A percentile compares a stretch with the other conserved stretches of the same genome.
Evolutionary conservation across 2,797 vertebrate species (phyloP).

Genomic region (Periophthalmus magnuspinnatus): DNA sequence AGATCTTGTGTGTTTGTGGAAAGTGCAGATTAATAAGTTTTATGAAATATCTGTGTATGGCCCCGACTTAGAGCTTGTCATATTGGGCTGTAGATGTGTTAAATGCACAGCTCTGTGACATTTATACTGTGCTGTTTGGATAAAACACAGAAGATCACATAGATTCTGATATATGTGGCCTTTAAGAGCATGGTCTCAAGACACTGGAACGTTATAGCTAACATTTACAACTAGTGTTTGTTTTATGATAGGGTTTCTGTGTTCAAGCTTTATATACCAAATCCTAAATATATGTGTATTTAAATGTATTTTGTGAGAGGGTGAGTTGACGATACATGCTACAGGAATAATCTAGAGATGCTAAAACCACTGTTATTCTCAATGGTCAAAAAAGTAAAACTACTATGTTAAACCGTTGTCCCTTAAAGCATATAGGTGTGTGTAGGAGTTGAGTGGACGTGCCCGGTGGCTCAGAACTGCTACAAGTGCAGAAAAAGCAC

Average conservation of each 20-base stretch:
- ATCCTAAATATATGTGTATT: not conserved
- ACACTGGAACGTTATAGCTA: not conserved
- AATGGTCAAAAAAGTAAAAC: too few relatives aligned
- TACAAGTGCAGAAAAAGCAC: constrained; percentile 36
- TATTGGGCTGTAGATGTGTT: not conserved
- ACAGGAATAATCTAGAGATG: too few relatives aligned
- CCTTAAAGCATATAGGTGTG: not conserved
- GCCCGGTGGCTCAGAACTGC: constrained; percentile 27
- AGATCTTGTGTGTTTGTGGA: constrained; percentile 29
- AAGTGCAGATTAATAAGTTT: constrained; percentile 18
- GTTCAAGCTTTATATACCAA: too few relatives aligned
- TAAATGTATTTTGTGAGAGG: not conserved
- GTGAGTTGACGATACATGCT: not conserved
- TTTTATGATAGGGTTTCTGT: not conserved
- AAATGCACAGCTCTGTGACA: constrained; percentile 1
- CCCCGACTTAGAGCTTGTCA: not conserved
- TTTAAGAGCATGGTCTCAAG: not conserved
- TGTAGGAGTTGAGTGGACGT: constrained; percentile 13
- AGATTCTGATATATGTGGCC: not conserved
- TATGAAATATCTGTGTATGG: constrained; percentile 11
- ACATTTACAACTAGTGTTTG: constrained; percentile 1
- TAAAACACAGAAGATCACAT: not conserved
- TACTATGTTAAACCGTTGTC: too few relatives aligned
- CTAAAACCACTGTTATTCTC: too few relatives aligned
- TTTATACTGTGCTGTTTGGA: not conserved